phyloP scores from a whole-genome alignment of 2,113 vertebrate genomes.

The Pavo muticus region DNA sequence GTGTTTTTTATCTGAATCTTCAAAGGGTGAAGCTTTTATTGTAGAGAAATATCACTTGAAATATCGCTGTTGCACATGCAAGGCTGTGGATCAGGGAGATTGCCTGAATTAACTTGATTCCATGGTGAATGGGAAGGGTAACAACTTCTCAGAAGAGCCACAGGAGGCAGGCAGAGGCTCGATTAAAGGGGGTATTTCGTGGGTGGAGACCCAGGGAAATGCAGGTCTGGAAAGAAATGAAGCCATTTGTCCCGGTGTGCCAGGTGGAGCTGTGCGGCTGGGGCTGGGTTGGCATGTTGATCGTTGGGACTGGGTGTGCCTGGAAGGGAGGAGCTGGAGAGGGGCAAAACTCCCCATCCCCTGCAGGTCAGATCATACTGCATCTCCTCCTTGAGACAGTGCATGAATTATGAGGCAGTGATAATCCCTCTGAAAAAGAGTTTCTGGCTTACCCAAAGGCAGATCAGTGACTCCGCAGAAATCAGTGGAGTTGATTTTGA shows the following conservation, averaged over 20 bases:
- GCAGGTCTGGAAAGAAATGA: neutral
- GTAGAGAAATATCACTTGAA: slow-evolving; percentile 41
- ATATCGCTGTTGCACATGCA: slow-evolving; percentile 14
- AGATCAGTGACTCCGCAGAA: neutral
- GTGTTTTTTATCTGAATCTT: slow-evolving; percentile 63
- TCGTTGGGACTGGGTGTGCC: fast-evolving
- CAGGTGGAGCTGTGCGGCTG: neutral
- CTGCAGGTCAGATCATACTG: neutral
- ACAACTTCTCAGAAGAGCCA: slow-evolving; percentile 53
- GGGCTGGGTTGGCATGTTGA: fast-evolving
- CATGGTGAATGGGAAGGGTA: slow-evolving; percentile 59
- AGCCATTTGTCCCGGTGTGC: neutral
- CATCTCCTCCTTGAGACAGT: neutral
- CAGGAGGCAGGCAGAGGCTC: slow-evolving; percentile 51
- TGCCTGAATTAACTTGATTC: slow-evolving; percentile 38
- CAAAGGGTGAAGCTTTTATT: slow-evolving; percentile 50
- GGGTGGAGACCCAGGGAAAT: slow-evolving; percentile 10
- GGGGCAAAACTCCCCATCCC: neutral
- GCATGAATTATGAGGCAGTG: neutral
- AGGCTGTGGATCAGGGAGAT: slow-evolving; percentile 55
- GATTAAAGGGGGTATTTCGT: slow-evolving; percentile 59
- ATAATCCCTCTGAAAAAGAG: neutral
- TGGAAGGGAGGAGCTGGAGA: neutral
- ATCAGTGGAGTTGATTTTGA: neutral
- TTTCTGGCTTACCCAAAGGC: neutral